A percentile compares a stretch with the other conserved stretches of the same genome.
Conservation (phyloP, 2,888 invertebrate genomes). For the Drosophila sordidula region DNA sequence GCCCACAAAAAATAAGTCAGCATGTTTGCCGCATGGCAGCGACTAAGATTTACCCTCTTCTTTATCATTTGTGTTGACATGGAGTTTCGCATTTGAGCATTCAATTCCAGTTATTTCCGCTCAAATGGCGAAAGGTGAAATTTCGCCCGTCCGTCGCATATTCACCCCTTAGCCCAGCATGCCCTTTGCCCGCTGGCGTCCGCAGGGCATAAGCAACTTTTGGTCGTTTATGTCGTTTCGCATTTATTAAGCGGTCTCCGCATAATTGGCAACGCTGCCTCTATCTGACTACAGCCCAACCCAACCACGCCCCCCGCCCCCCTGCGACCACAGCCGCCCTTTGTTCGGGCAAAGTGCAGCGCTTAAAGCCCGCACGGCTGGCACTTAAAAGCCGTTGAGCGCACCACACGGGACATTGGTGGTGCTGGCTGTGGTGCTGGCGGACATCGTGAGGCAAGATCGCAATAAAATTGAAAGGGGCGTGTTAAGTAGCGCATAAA, state of each 20-base stretch:
- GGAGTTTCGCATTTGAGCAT: too few species aligned
- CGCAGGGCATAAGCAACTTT: conserved; percentile 38
- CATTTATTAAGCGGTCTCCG: conserved; percentile 73
- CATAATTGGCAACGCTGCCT: conserved; percentile 67
- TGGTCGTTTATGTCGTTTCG: conserved; percentile 75
- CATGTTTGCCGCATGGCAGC: background rate
- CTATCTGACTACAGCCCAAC: conserved; percentile 14
- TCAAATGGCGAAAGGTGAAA: too few species aligned
- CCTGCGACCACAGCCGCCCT: background rate
- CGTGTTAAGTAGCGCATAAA: conserved; percentile 40
- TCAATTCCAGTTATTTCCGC: too few species aligned
- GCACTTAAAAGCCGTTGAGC: conserved; percentile 43
- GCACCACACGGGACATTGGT: conserved; percentile 26
- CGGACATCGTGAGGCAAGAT: conserved; percentile 21
- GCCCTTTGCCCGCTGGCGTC: background rate
- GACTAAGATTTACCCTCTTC: background rate
- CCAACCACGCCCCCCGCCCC: background rate
- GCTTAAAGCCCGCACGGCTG: conserved; percentile 28
- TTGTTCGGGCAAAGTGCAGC: conserved; percentile 32
- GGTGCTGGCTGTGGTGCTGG: background rate
- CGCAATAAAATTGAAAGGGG: conserved; percentile 41
- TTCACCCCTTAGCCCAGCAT: background rate
- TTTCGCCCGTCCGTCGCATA: background rate
- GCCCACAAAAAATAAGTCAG: background rate
- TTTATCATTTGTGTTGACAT: background rate